Conservation (phyloP, 2,113 vertebrate species). For the Melanotaenia duboulayi region DNA sequence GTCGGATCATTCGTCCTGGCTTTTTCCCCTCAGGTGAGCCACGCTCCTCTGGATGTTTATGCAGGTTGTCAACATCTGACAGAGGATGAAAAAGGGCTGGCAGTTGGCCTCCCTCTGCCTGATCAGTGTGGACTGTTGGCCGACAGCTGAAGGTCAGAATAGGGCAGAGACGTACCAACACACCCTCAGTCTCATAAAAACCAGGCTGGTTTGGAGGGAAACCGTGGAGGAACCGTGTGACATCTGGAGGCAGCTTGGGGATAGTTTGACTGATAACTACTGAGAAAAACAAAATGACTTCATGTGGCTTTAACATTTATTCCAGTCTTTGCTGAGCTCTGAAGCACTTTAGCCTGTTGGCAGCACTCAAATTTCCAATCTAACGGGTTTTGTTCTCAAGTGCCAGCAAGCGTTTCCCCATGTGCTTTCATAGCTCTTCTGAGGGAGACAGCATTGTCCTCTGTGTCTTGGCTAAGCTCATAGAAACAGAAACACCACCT, state of each 20-base stretch:
- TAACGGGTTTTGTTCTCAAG: constrained; percentile 26
- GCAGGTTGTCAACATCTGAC: constrained; percentile 73
- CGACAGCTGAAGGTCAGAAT: constrained; percentile 70
- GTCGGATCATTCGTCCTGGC: constrained; percentile 42
- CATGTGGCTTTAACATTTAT: constrained; percentile 1
- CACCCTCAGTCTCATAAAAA: constrained; percentile 29
- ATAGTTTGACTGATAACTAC: neutral
- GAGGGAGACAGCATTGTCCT: constrained; percentile 32
- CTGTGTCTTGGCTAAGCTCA: constrained; percentile 53
- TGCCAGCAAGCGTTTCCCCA: constrained; percentile 9
- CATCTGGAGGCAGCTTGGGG: constrained; percentile 45
- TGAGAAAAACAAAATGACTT: neutral
- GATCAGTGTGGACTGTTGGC: constrained; percentile 53
- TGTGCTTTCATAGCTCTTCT: constrained; percentile 11
- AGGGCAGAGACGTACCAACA: constrained; percentile 14
- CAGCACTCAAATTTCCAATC: constrained; percentile 12
- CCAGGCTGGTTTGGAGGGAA: constrained; percentile 33
- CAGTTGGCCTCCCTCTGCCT: constrained; percentile 43
- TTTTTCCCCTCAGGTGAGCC: constrained; percentile 57
- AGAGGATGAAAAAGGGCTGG: constrained; percentile 44
- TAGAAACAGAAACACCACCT: constrained; percentile 72
- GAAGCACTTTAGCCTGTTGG: neutral
- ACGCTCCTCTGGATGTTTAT: constrained; percentile 59
- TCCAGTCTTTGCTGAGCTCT: constrained; percentile 2
- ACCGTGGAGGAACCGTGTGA: constrained; percentile 51